Conservation (phyloP, 2,888 invertebrate genomes). For the Leptinotarsa rubiginosa region DNA sequence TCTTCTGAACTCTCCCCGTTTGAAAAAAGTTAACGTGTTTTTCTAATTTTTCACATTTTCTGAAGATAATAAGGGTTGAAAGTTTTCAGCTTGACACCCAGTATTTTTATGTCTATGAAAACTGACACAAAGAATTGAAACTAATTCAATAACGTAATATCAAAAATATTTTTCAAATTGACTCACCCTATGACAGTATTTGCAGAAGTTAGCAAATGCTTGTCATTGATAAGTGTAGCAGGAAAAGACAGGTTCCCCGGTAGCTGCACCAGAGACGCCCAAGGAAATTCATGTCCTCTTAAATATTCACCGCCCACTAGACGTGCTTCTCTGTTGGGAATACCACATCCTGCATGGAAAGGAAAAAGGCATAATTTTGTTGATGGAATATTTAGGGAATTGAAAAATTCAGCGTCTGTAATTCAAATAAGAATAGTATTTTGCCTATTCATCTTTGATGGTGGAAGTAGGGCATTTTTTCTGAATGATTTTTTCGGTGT, state of each 20-base stretch:
- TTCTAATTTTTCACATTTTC: no score
- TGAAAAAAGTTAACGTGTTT: no score
- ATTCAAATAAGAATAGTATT: slow-evolving; percentile 10
- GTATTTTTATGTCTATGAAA: no score
- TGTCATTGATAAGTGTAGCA: slow-evolving; percentile 71
- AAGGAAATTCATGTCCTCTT: slow-evolving; percentile 70
- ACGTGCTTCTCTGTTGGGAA: slow-evolving; percentile 64
- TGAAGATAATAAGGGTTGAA: no score
- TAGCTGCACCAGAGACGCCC: slow-evolving; percentile 68
- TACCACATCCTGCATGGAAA: slow-evolving; percentile 65
- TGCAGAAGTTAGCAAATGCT: slow-evolving; percentile 71
- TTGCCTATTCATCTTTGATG: not conserved
- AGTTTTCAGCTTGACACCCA: no score
- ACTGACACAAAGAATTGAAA: no score
- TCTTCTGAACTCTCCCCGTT: no score
- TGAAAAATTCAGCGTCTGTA: slow-evolving; percentile 29
- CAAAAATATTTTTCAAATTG: not conserved
- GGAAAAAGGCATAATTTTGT: slow-evolving; percentile 29
- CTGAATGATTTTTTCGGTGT: not conserved
- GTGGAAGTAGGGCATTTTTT: slow-evolving; percentile 16
- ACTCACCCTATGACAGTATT: slow-evolving; percentile 68
- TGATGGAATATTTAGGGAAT: slow-evolving; percentile 36
- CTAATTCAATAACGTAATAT: no score
- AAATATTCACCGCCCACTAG: slow-evolving; percentile 67
- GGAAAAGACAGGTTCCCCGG: slow-evolving; percentile 61